phyloP scores from a whole-genome alignment of 2,888 invertebrate species.

The Chydorus sphaericus region DNA sequence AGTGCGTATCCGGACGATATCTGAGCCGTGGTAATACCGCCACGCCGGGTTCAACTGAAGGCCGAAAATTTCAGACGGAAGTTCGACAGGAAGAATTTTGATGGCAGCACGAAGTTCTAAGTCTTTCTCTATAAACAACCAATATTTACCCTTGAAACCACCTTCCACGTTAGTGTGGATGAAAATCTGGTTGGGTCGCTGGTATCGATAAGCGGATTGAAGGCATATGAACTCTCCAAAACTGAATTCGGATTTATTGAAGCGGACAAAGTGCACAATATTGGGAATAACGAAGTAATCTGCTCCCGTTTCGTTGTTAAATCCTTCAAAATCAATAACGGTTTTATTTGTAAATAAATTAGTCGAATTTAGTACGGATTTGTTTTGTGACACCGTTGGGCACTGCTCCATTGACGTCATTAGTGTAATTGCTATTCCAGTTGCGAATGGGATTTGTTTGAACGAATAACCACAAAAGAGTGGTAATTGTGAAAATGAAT shows the following conservation, averaged over 20 bases:
- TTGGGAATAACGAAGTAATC: conserved; percentile 25
- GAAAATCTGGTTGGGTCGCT: neutral
- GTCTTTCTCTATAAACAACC: too few species aligned
- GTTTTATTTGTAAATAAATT: too few species aligned
- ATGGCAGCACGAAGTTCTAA: too few species aligned
- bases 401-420: too few species aligned
- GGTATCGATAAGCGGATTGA: conserved; percentile 5
- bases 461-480: too few species aligned
- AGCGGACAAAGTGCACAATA: too few species aligned
- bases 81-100: conserved; percentile 13
- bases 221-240: conserved; percentile 10
- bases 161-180: conserved; percentile 6
- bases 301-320: conserved; percentile 23
- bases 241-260: conserved; percentile 1
- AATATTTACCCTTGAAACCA: conserved; percentile 4
- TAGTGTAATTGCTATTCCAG: too few species aligned
- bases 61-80: conserved; percentile 29
- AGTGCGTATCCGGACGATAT: conserved; percentile 26
- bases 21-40: conserved; percentile 27
- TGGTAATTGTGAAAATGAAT: too few species aligned
- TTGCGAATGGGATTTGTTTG: too few species aligned
- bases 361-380: too few species aligned
- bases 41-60: conserved; percentile 25
- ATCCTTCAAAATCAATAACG: conserved; percentile 13
- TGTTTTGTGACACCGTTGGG: too few species aligned